Percentiles rank a stretch among this genome's conserved stretches.
Conservation (phyloP, 2,888 invertebrate genomes). For the Epirrhoe alternata region DNA sequence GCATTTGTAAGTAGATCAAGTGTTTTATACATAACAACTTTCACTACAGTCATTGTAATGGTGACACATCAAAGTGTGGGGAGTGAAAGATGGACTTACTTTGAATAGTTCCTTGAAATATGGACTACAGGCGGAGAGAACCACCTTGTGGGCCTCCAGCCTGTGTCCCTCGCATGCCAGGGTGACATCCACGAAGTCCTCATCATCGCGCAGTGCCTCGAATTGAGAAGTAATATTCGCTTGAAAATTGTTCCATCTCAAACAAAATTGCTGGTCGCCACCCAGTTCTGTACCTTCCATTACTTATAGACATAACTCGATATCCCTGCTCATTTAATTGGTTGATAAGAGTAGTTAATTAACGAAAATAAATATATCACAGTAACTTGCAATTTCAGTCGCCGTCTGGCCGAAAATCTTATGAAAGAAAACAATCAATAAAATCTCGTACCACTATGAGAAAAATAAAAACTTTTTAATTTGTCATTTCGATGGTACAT, state of each 20-base stretch:
- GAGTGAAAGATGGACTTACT: constrained; percentile 87
- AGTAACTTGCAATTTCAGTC: constrained; percentile 85
- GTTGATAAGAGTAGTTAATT: constrained; percentile 84
- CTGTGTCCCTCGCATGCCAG: constrained; percentile 93
- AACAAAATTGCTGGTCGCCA: constrained; percentile 94
- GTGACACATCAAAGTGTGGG: constrained; percentile 85
- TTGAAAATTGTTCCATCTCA: constrained; percentile 96
- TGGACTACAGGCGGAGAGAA: constrained; percentile 94
- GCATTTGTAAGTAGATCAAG: constrained; percentile 86
- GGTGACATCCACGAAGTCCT: constrained; percentile 95
- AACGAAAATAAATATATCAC: constrained; percentile 85
- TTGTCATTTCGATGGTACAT: constrained; percentile 85
- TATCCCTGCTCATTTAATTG: constrained; percentile 86
- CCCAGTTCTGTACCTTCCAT: constrained; percentile 86
- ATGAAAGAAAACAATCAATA: constrained; percentile 86
- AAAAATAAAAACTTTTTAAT: constrained; percentile 86
- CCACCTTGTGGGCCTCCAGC: constrained; percentile 94
- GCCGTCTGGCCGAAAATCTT: constrained; percentile 85
- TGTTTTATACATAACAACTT: constrained; percentile 86
- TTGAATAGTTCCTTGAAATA: constrained; percentile 95
- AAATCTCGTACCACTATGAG: constrained; percentile 85
- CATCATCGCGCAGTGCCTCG: constrained; percentile 92
- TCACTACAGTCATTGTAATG: constrained; percentile 85
- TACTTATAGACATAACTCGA: constrained; percentile 86
- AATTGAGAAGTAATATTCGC: constrained; percentile 94